Conservation (phyloP, 64 coral and sea anemone genomes). For the Catalaphyllia jardinei region DNA sequence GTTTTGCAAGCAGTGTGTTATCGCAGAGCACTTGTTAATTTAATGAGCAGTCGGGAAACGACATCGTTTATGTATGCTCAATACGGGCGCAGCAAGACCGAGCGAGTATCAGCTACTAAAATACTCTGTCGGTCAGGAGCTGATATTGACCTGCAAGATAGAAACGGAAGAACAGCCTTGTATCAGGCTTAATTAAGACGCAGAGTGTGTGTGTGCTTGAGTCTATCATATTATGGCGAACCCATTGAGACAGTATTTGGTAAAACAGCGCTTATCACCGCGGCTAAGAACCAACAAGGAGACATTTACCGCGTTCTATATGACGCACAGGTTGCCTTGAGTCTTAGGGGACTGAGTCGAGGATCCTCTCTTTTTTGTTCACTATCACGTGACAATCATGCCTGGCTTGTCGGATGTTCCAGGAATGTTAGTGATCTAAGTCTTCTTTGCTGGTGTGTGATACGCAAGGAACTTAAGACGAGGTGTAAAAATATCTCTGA, state of each 20-base stretch:
- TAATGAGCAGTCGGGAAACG: conserved; percentile 67
- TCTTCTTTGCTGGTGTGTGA: conserved; percentile 66
- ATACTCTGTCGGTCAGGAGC: conserved; percentile 53
- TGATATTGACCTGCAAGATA: conserved; percentile 60
- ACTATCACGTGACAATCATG: conserved; percentile 40
- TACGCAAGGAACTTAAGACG: conserved; percentile 39
- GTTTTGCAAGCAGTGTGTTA: conserved; percentile 64
- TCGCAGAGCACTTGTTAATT: conserved; percentile 44
- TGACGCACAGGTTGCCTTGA: conserved; percentile 46
- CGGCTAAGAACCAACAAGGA: conserved; percentile 62
- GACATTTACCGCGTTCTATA: conserved; percentile 48
- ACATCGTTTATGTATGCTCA: neutral
- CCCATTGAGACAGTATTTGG: conserved; percentile 81
- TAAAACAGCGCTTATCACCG: conserved; percentile 72
- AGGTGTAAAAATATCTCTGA: conserved; percentile 53
- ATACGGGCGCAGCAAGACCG: conserved; percentile 20
- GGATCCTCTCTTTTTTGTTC: conserved; percentile 57
- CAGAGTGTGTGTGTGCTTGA: conserved; percentile 56
- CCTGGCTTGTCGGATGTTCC: conserved; percentile 46
- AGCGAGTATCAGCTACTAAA: conserved; percentile 52
- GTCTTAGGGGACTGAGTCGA: conserved; percentile 46
- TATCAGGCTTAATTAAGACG: conserved; percentile 71
- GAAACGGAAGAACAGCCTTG: conserved; percentile 61
- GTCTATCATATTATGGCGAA: conserved; percentile 62
- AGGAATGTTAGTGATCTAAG: conserved; percentile 59